Evolutionary conservation across 2,888 invertebrate genomes (phyloP).

Genomic region (Trimorus sp.): DNA sequence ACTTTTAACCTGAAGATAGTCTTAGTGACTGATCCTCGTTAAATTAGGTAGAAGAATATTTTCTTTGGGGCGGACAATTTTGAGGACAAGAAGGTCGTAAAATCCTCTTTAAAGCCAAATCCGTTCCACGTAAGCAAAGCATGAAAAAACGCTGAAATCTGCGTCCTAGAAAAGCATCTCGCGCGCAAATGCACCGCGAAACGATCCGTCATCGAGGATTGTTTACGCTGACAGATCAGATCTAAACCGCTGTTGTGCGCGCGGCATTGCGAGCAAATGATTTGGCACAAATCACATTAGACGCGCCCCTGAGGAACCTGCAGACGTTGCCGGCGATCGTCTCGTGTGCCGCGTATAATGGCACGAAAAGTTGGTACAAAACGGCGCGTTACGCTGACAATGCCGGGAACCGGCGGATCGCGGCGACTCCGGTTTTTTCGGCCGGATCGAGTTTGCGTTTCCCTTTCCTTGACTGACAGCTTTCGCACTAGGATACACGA

Average conservation of each 20-base stretch:
- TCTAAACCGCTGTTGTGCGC: slow-evolving; percentile 1
- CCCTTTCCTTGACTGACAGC: slow-evolving; percentile 75
- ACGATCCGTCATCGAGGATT: slow-evolving; percentile 14
- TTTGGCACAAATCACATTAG: slow-evolving; percentile 50
- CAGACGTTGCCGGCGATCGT: slow-evolving; percentile 48
- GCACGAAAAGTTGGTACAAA: slow-evolving; percentile 69
- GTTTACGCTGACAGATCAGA: slow-evolving; percentile 24
- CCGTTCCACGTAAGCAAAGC: background rate
- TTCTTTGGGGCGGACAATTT: no score
- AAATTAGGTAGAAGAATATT: no score
- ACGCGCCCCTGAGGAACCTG: slow-evolving; percentile 47
- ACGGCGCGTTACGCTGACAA: slow-evolving; percentile 61
- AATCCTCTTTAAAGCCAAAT: no score
- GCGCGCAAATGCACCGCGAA: background rate
- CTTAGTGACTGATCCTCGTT: no score
- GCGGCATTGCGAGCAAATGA: slow-evolving; percentile 34
- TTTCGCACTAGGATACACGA: slow-evolving; percentile 79
- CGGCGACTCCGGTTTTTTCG: slow-evolving; percentile 76
- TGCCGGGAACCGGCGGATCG: slow-evolving; percentile 64
- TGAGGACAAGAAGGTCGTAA: no score
- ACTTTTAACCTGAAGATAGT: no score
- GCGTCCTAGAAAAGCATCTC: background rate
- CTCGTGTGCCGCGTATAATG: slow-evolving; percentile 59
- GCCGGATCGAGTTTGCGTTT: slow-evolving; percentile 72
- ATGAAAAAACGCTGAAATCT: background rate